Conservation (phyloP, 1,140 invertebrate genomes). For the Belonocnema kinseyi region DNA sequence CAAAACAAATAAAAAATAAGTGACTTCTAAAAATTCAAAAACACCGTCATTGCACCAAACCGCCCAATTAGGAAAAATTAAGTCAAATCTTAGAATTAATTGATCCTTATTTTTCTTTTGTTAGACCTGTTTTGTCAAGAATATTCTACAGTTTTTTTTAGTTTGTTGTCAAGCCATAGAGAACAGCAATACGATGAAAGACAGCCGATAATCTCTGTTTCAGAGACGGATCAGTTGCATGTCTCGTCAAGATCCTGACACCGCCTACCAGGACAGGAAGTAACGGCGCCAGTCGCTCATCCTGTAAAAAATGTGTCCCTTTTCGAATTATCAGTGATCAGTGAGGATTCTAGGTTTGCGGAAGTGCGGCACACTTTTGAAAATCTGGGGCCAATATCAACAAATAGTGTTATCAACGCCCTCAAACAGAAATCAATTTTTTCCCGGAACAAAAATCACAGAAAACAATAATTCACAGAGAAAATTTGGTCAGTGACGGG, state of each 20-base stretch:
- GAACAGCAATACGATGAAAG: slow-evolving; percentile 78
- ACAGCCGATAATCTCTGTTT: slow-evolving; percentile 79
- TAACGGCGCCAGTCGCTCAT: slow-evolving; percentile 77
- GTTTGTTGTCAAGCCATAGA: slow-evolving; percentile 77
- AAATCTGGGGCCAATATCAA: no score
- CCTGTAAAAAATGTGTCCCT: slow-evolving; percentile 70
- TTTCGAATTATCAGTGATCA: slow-evolving; percentile 54
- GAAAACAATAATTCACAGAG: no score
- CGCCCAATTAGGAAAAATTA: no score
- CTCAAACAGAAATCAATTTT: no score
- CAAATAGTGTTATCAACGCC: no score
- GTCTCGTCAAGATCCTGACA: slow-evolving; percentile 78
- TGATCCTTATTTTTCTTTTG: not conserved
- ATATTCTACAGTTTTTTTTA: slow-evolving; percentile 21
- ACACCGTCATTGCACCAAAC: no score
- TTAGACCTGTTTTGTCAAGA: not conserved
- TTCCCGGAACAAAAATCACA: no score
- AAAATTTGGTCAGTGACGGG: no score
- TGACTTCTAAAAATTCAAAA: no score
- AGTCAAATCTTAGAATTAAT: no score
- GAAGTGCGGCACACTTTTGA: not conserved
- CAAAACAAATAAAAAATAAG: no score
- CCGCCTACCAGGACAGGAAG: slow-evolving; percentile 81
- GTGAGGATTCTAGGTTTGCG: not conserved
- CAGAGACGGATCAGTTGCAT: slow-evolving; percentile 78